A percentile compares a stretch with the other conserved stretches of the same genome.
Evolutionary conservation across 2,113 vertebrate species (phyloP).

Genomic region (Ctenodactylus gundi): DNA sequence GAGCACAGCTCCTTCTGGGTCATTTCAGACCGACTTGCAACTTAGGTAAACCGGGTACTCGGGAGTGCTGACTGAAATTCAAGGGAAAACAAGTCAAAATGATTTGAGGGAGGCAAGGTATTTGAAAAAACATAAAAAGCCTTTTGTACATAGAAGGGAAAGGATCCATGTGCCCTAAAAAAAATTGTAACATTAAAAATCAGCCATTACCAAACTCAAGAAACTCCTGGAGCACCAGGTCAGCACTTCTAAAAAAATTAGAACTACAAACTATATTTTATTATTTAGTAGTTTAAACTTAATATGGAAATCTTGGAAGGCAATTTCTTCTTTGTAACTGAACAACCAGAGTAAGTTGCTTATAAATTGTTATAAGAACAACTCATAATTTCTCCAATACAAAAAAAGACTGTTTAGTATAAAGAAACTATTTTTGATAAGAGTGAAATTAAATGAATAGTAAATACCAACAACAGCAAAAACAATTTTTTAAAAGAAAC

Average conservation of each 20-base stretch:
- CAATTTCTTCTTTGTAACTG: conserved; percentile 22
- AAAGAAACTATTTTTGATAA: neutral
- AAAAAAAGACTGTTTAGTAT: neutral
- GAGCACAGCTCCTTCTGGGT: neutral
- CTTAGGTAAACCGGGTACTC: conserved; percentile 3
- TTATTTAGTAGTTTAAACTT: conserved; percentile 6
- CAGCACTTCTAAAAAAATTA: neutral
- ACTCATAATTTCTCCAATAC: neutral
- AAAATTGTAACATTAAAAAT: conserved; percentile 36
- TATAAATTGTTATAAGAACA: conserved; percentile 20
- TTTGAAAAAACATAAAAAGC: conserved; percentile 41
- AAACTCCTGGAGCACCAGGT: neutral
- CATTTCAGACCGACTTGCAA: neutral
- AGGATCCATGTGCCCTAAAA: neutral
- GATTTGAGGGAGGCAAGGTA: conserved; percentile 34
- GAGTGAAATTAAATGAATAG: neutral
- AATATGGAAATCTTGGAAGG: neutral
- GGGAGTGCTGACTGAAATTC: neutral
- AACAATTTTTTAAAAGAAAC: neutral
- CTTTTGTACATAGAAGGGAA: conserved; percentile 53
- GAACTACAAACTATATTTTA: neutral
- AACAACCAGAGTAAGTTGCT: neutral
- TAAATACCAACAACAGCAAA: neutral
- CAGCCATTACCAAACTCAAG: conserved; percentile 8
- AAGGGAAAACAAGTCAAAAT: conserved; percentile 55